These are phyloP conservation scores for Enteromius paludinosus DNA, from an alignment of 2,797 vertebrate species.

Conservation along the genomic window DNA sequence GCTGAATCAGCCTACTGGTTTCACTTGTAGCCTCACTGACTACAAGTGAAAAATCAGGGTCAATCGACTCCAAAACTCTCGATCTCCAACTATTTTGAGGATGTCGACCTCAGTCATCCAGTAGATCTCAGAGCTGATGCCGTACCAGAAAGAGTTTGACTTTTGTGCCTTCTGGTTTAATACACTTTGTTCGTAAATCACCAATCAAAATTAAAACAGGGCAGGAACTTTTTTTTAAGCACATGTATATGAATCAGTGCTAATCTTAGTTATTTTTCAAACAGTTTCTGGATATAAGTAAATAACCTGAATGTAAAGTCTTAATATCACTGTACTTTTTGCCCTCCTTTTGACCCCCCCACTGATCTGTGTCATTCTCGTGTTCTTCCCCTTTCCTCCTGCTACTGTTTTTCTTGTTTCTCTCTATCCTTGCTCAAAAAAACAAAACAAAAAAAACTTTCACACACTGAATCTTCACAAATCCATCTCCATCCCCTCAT, in stretches of 20 bases:
- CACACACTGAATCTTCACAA: slow-evolving; percentile 2
- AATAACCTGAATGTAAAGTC: slow-evolving; percentile 8
- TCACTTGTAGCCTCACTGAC: slow-evolving; percentile 9
- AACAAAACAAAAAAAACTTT: not conserved
- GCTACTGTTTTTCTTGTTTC: slow-evolving; percentile 30
- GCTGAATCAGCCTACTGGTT: slow-evolving; percentile 14
- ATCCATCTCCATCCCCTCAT: slow-evolving; percentile 30
- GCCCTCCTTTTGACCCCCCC: slow-evolving; percentile 10
- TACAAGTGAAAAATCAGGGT: slow-evolving; percentile 21
- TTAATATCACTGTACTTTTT: slow-evolving; percentile 35
- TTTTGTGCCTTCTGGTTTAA: slow-evolving; percentile 26
- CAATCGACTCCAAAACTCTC: not conserved
- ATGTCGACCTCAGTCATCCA: slow-evolving; percentile 23
- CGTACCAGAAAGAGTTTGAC: not conserved
- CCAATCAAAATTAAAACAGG: not conserved
- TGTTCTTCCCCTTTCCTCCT: slow-evolving; percentile 21
- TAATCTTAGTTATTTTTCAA: slow-evolving; percentile 25
- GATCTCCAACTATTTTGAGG: slow-evolving; percentile 5
- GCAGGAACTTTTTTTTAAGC: not conserved
- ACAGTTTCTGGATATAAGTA: not conserved
- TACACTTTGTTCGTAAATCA: not conserved
- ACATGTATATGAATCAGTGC: slow-evolving; percentile 6
- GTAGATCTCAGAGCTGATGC: slow-evolving; percentile 30
- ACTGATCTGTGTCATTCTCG: slow-evolving; percentile 27
- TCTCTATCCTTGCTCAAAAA: slow-evolving; percentile 21